A percentile compares a stretch with the other conserved stretches of the same genome.
These are phyloP conservation scores for Thaumetopoea pityocampa DNA, from an alignment of 1,140 invertebrate species.

Conservation along the genomic window DNA sequence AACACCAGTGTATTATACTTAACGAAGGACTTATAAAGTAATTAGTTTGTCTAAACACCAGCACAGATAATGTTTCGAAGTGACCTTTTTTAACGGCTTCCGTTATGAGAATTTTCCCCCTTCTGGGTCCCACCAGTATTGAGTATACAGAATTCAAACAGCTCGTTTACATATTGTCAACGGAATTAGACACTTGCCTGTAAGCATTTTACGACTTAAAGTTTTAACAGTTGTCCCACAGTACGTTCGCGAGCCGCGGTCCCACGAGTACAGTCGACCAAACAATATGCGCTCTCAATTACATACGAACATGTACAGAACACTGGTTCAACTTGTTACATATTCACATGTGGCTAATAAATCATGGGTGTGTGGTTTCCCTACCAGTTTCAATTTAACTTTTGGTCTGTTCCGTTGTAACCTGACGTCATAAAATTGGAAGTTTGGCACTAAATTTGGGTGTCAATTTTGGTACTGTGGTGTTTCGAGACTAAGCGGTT, in stretches of 20 bases:
- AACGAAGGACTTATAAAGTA: too few species aligned
- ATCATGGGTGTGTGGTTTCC: slow-evolving; percentile 36
- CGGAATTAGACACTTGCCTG: neutral
- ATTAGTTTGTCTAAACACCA: too few species aligned
- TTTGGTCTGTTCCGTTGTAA: slow-evolving; percentile 18
- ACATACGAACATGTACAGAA: slow-evolving; percentile 11
- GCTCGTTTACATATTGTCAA: too few species aligned
- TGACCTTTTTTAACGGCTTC: slow-evolving; percentile 4
- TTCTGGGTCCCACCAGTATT: too few species aligned
- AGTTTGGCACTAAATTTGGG: slow-evolving; percentile 18
- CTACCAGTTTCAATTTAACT: slow-evolving; percentile 47
- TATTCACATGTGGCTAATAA: slow-evolving; percentile 36
- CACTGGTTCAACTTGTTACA: slow-evolving; percentile 4
- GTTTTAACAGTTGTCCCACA: slow-evolving; percentile 9
- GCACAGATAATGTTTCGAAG: too few species aligned
- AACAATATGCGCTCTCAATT: slow-evolving; percentile 20
- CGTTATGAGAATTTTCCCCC: slow-evolving; percentile 8
- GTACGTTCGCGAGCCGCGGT: slow-evolving; percentile 6
- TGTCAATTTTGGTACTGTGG: slow-evolving; percentile 7
- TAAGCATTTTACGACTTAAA: slow-evolving; percentile 10
- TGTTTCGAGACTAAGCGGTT: neutral
- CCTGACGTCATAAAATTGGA: slow-evolving; percentile 29
- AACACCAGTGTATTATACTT: too few species aligned
- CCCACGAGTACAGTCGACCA: slow-evolving; percentile 8
- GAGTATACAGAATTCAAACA: too few species aligned